These are phyloP conservation scores for Calyptommatus sinebrachiatus DNA, from an alignment of 2,113 vertebrate species.

Conservation along the genomic window DNA sequence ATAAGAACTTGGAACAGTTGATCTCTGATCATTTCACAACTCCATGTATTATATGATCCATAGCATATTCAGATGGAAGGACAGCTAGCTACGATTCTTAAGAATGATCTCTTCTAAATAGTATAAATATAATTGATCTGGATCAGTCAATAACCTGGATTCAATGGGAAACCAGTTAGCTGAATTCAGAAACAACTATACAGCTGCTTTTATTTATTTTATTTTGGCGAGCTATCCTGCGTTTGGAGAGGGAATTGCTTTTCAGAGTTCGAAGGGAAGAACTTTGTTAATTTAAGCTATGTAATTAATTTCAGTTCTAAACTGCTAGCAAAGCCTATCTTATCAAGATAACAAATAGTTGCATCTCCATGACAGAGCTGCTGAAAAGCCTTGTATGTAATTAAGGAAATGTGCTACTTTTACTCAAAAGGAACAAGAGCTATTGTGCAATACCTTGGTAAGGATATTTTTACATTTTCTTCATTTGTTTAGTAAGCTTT, in stretches of 20 bases:
- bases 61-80: too few species aligned
- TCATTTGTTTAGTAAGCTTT: conserved; percentile 51
- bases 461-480: conserved; percentile 50
- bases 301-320: conserved; percentile 34
- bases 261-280: conserved; percentile 5
- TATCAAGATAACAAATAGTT: conserved; percentile 38
- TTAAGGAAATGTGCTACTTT: conserved; percentile 46
- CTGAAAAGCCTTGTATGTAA: conserved; percentile 26
- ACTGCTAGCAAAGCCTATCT: conserved; percentile 20
- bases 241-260: neutral
- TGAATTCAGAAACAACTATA: too few species aligned
- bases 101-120: too few species aligned
- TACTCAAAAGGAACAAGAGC: conserved; percentile 25
- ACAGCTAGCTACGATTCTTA: too few species aligned
- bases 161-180: too few species aligned
- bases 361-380: conserved; percentile 26
- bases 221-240: neutral
- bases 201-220: neutral
- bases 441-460: conserved; percentile 13
- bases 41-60: too few species aligned
- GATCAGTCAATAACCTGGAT: too few species aligned
- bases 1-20: too few species aligned
- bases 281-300: conserved; percentile 12
- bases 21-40: too few species aligned
- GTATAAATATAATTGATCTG: too few species aligned